Base-by-base conservation (phyloP, 2,797 vertebrate genomes). In the Pagetopsis macropterus region DNA sequence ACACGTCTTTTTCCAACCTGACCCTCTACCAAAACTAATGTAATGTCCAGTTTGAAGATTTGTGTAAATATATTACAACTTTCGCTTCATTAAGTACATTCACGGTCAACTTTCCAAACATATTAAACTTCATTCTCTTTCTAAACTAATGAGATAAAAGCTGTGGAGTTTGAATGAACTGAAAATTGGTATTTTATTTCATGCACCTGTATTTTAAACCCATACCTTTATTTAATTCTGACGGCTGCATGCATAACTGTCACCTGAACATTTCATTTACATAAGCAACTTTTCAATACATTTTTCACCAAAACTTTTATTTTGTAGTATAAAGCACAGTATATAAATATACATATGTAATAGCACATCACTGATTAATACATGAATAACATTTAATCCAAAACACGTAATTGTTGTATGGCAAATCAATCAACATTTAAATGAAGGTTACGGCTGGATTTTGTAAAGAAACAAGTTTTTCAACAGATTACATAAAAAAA, bases 291-390 rank as follows among this genome's bases (percentile, higher is more conserved):
- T 65, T 10, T 3, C 43, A 12, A 46, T 50, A 23, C 3, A 8
- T 33, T 55, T 55, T 78, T 65, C 27, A 11, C 60, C n/a, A 75
- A 19, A 70, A 23, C 9, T 70, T 79, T 67, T 79, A 79, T 84
- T 82, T 84, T 43, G 40, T 67, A 45, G 76, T 78, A 85, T 69
- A 80, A 81, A 83, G 52, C 56, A 71, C 65, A 82, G 62, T 51
- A 33, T 65, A 78, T 78, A 70, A 76, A 72, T 62, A 74, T 77
- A n/a, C 41, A 58, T 62, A 61, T 70, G 60, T 63, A 46, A 72
- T 50, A 66, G 48, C 49, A 68, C 63, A 63, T 65, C 40, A 66
- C 13, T 51, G 63, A 81, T 52, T 41, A 70, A 54, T 66, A 59
- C 51, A 76, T 33, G 50, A 55, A 16, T 17, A 66, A 72, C 57